A percentile compares a stretch with the other conserved stretches of the same genome.
Evolutionary conservation across 2,113 vertebrate genomes (phyloP).

Genomic region (Thinocorus orbignyianus): DNA sequence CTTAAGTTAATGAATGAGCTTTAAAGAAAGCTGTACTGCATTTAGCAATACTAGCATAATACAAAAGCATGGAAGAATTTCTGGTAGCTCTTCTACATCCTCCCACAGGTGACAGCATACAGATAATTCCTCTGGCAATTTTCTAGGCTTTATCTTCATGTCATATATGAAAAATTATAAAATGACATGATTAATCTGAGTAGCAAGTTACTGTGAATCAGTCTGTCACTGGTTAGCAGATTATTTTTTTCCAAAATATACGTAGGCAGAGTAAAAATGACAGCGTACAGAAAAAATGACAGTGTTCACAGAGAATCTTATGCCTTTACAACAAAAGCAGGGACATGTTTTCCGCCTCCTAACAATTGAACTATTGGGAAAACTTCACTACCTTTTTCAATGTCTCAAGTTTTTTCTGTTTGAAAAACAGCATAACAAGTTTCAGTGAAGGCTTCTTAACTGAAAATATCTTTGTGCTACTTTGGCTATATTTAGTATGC

Average conservation of each 20-base stretch:
- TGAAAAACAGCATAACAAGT: background rate
- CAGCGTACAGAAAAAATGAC: constrained; percentile 12
- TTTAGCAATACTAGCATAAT: background rate
- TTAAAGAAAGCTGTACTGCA: background rate
- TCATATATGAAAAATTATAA: background rate
- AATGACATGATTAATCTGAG: background rate
- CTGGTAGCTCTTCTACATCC: background rate
- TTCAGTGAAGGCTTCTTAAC: background rate
- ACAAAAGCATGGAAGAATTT: background rate
- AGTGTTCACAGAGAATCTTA: background rate
- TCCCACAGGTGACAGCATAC: background rate
- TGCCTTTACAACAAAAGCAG: background rate
- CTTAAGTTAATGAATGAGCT: background rate
- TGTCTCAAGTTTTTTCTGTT: background rate
- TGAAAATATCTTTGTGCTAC: background rate
- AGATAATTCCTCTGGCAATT: background rate
- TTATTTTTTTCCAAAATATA: background rate
- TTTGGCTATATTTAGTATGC: background rate
- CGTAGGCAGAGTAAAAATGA: background rate
- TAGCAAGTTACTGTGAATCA: background rate
- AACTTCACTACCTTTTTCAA: background rate
- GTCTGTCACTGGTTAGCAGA: background rate
- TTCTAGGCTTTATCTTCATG: background rate
- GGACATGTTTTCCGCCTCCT: constrained; percentile 3
- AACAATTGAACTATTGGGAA: constrained; percentile 14